Evolutionary conservation across 2,113 vertebrate genomes (phyloP), one percentile per base, ranked within the genome.

Genomic region (Chloroceryle aenea): DNA sequence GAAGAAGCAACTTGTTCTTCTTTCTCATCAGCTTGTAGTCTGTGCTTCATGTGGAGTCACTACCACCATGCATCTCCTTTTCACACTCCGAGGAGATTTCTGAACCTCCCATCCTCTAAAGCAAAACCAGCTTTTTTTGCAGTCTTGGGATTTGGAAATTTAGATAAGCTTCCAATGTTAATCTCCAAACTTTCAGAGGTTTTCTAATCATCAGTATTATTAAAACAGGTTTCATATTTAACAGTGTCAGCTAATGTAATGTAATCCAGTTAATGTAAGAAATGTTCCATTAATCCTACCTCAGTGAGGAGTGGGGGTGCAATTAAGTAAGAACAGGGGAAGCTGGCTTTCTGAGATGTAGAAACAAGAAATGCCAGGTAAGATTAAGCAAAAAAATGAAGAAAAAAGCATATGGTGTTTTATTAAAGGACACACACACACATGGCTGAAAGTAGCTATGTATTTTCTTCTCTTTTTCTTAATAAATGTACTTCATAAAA

Each of bases 401-500:
- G 30, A 81, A 81, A 64, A 93, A 96, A 95, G 34, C 25, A 56
- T 48, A 52, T 43, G 2, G 61, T 64, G 64, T 80, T 14, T 73
- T 97, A 76, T 25, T 56, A 76, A 94, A 87, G 92, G 66, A 94
- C 14, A 85, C 36, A 95, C 8, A 93, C 91, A 27, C 38, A 32
- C 36, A 61, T 79, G 69, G 55, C 87, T 88, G 85, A 89, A 96
- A 93, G 68, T 48, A 93, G 43, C n/a, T 50, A 20, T 81, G 29
- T 68, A 62, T 74, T 90, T 90, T 94, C 72, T 78, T 77, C 34
- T 87, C 63, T 95, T 95, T 95, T 97, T 61, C 72, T 97, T 97
- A 94, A 96, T 55, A 30, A 26, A 52, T 19, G 26, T 85, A 59
- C 17, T 64, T 95, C 58, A 62, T 95, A 97, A 98, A 96, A 98